phyloP scores from a whole-genome alignment of 92 coral and sea anemone genomes.

The Phenganax subtilis region DNA sequence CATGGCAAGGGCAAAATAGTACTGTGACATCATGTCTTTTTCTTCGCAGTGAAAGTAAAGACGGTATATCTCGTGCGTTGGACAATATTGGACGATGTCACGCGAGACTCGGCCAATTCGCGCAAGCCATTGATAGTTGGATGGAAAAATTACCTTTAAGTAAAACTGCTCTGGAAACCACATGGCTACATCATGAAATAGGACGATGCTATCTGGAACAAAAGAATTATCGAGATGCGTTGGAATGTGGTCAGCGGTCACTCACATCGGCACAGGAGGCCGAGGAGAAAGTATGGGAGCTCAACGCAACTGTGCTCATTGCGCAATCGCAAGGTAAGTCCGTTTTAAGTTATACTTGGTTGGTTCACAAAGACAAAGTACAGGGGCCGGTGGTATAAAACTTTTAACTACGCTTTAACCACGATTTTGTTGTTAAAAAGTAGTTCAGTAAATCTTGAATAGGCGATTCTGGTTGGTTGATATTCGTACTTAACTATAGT shows the following conservation, averaged over 20 bases:
- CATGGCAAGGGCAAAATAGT: not conserved
- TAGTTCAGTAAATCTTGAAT: too few relatives aligned
- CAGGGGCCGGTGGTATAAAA: too few relatives aligned
- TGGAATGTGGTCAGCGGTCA: constrained; percentile 94
- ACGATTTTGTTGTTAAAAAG: too few relatives aligned
- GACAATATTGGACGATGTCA: constrained; percentile 89
- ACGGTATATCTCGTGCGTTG: constrained; percentile 90
- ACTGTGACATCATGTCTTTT: not conserved
- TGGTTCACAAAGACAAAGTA: too few relatives aligned
- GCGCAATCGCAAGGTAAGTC: constrained; percentile 91
- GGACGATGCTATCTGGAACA: constrained; percentile 94
- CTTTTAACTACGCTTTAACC: too few relatives aligned
- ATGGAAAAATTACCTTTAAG: constrained; percentile 84
- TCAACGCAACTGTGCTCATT: constrained; percentile 84
- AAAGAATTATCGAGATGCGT: constrained; percentile 90
- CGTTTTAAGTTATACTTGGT: not conserved
- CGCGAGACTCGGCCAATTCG: constrained; percentile 81
- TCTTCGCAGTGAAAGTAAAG: constrained; percentile 60
- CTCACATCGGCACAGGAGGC: constrained; percentile 94
- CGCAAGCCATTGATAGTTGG: constrained; percentile 88
- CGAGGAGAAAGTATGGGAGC: constrained; percentile 93
- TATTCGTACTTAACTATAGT: too few relatives aligned
- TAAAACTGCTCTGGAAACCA: constrained; percentile 86
- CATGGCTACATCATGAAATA: constrained; percentile 93
- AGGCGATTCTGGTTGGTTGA: too few relatives aligned